Evolutionary conservation across 1,140 invertebrate species (phyloP), one percentile per base, ranked within the genome.

Genomic region (Brachystomella parvula): DNA sequence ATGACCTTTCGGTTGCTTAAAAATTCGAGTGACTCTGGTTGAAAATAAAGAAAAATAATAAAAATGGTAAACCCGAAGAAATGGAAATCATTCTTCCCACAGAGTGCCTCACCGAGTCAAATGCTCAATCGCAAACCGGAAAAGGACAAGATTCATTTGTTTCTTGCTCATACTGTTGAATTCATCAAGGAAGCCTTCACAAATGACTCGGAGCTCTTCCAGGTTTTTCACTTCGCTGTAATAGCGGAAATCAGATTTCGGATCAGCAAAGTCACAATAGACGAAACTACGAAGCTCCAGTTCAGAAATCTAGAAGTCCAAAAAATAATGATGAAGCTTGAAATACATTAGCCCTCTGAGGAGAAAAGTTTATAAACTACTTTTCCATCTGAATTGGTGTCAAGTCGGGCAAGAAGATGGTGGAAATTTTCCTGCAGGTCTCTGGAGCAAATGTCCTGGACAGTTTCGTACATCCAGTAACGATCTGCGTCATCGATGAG

Each of bases 91-190:
- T 30, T 63, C 19, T 32, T 47, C 60, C 61, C 6, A 59, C 26
- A 17, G 17, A 63, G 24, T 57, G 31, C n/a, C n/a, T n/a, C n/a
- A n/a, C n/a, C 49, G 49, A 6, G 49, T 53, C 49, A 53, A 53
- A 53, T 53, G 49, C 49, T 53, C 49, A 24, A 53, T 53, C 6
- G 49, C 47, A 69, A 78, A 88, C 89, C 87, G 88, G 77, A 97
- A 98, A 29, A 98, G 79, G 2, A 97, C 93, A 53, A 98, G 81
- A 80, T 94, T 92, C 94, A 98, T 97, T 0, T 94, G 93, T 75
- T 96, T 96, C 77, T 95, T 97, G 26, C 90, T 92, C 87, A 97
- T 92, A 66, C 94, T 90, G 77, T 98, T 97, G 74, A 88, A 97
- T 76, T 98, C 94, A 1, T 87, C 85, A 17, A 98, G 80, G 80